Evolutionary conservation across 2,888 invertebrate species (phyloP).

Genomic region (Caenorhabditis doughertyi): DNA sequence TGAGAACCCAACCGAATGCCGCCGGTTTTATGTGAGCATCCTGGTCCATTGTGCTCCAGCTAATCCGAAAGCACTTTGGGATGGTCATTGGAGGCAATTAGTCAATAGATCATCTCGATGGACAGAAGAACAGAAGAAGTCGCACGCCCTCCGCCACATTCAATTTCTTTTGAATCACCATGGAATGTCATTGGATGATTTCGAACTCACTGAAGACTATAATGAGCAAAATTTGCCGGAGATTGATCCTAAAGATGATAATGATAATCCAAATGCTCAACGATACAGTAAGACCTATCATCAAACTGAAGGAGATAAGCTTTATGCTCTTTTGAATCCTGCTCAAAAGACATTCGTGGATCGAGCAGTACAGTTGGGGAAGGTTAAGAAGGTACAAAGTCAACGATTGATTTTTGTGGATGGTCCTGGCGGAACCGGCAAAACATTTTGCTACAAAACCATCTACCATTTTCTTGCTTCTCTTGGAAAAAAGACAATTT

Average conservation of each 20-base stretch:
- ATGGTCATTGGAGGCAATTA: neutral
- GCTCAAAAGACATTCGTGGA: neutral
- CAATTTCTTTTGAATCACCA: conserved; percentile 7
- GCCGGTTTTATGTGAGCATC: neutral
- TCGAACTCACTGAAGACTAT: neutral
- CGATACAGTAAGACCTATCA: neutral
- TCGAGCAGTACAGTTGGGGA: neutral
- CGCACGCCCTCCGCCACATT: conserved; percentile 34
- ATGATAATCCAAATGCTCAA: neutral
- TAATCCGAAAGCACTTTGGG: conserved; percentile 1
- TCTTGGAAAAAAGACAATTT: neutral
- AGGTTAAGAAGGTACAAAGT: neutral
- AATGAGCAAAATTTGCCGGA: neutral
- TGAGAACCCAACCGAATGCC: neutral
- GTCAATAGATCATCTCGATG: neutral
- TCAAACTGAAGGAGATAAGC: neutral
- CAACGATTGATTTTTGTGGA: neutral
- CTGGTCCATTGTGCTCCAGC: conserved; percentile 3
- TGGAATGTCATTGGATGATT: neutral
- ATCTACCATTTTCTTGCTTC: neutral
- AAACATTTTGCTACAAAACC: neutral
- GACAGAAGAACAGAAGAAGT: neutral
- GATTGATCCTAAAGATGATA: neutral
- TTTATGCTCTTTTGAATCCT: neutral
- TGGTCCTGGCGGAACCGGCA: conserved; percentile 5